Percentiles rank a stretch among this genome's conserved stretches.
These are phyloP conservation scores for Nettapus auritus DNA, from an alignment of 2,113 vertebrate species.

Conservation along the genomic window DNA sequence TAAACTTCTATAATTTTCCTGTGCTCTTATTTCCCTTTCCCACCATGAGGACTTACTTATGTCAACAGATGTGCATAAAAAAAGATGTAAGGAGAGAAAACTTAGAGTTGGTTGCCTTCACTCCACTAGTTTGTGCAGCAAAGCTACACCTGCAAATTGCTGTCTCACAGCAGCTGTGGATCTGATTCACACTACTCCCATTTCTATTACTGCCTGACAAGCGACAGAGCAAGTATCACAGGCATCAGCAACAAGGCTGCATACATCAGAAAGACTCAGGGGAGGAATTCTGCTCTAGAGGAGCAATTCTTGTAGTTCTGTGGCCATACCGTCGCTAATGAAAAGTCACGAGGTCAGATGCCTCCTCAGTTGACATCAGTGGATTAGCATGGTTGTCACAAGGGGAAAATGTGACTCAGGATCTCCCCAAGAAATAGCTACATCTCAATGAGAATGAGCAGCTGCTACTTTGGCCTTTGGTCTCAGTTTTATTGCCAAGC, in stretches of 20 bases:
- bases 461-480: constrained; percentile 56
- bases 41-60: background rate
- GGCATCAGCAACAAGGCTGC: background rate
- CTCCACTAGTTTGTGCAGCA: background rate
- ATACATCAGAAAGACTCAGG: background rate
- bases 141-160: background rate
- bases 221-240: background rate
- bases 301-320: background rate
- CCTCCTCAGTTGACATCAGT: background rate
- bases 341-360: background rate
- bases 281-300: background rate
- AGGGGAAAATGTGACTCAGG: background rate
- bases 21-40: background rate
- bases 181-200: background rate
- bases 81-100: background rate
- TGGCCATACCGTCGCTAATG: background rate
- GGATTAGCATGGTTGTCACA: background rate
- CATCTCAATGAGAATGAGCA: constrained; percentile 25
- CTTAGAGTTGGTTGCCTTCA: background rate
- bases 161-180: background rate
- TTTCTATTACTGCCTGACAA: background rate
- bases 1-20: background rate
- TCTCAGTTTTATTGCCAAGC: constrained; percentile 44
- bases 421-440: background rate
- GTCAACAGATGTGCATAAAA: background rate